These are phyloP conservation scores for Phanerotoma sp. DNA, from an alignment of 2,888 invertebrate species.

Conservation along the genomic window DNA sequence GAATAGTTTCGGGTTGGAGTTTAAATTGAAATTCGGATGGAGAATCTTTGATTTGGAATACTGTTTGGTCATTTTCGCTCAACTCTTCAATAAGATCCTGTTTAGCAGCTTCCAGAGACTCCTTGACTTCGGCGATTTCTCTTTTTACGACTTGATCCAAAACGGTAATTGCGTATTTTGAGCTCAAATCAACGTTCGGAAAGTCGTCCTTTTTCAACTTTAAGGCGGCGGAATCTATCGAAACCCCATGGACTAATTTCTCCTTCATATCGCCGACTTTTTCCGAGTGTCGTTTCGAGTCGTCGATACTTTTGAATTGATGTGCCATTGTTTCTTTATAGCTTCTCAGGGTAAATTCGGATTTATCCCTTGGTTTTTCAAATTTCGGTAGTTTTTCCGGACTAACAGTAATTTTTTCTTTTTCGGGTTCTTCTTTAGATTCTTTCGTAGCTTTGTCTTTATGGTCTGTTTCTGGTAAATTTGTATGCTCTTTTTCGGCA, in stretches of 20 bases:
- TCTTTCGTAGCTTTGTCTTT: too few relatives aligned
- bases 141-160: conserved; percentile 64
- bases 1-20: conserved; percentile 63
- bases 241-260: conserved; percentile 36
- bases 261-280: conserved; percentile 45
- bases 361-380: conserved; percentile 37
- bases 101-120: conserved; percentile 70
- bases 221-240: conserved; percentile 55
- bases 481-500: too few relatives aligned
- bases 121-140: conserved; percentile 72
- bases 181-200: conserved; percentile 49
- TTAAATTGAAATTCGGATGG: conserved; percentile 76
- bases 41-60: conserved; percentile 64
- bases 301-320: too few relatives aligned
- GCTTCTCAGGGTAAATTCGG: conserved; percentile 33
- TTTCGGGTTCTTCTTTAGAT: too few relatives aligned
- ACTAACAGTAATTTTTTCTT: conserved; percentile 23
- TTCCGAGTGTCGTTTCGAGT: conserved; percentile 42
- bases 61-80: conserved; percentile 63
- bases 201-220: conserved; percentile 56
- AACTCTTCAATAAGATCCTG: conserved; percentile 70
- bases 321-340: conserved; percentile 37
- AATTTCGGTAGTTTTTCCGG: conserved; percentile 19
- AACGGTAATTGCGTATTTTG: conserved; percentile 52
- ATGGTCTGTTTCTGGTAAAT: too few relatives aligned